Conservation (phyloP, 2,113 vertebrate species). For the Pseudorhombus dupliciocellatus region DNA sequence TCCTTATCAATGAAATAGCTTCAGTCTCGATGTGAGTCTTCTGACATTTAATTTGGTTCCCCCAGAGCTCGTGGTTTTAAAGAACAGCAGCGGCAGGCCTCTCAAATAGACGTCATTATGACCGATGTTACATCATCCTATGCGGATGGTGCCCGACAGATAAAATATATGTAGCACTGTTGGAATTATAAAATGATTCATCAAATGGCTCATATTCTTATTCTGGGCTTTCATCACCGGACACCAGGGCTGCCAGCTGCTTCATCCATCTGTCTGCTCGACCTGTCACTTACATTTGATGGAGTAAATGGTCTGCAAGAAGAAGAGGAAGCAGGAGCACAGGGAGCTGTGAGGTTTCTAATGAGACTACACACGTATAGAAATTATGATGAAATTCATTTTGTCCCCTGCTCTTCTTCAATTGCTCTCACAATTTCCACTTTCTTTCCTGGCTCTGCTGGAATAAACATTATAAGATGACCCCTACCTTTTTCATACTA, state of each 20-base stretch:
- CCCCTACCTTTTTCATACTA: too few species aligned
- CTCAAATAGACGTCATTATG: conserved; percentile 42
- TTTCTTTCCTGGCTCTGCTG: too few species aligned
- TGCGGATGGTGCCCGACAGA: conserved; percentile 7
- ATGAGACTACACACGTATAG: background rate
- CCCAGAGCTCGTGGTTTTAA: conserved; percentile 50
- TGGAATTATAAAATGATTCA: conserved; percentile 12
- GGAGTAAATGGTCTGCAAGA: conserved; percentile 7
- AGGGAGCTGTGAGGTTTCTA: background rate
- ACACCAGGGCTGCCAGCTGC: background rate
- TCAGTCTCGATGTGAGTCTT: conserved; percentile 62
- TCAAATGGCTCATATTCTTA: conserved; percentile 10
- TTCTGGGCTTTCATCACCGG: conserved; percentile 8
- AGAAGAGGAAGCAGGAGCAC: background rate
- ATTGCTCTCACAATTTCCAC: too few species aligned
- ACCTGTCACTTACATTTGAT: conserved; percentile 14
- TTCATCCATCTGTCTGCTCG: conserved; percentile 1
- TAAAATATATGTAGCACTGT: background rate
- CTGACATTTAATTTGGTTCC: conserved; percentile 72
- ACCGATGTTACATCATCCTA: conserved; percentile 48
- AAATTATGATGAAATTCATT: too few species aligned
- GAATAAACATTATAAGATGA: too few species aligned
- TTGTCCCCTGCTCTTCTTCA: too few species aligned
- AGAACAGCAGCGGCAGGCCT: conserved; percentile 43
- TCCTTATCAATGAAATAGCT: conserved; percentile 75